Conservation (phyloP, 2,113 vertebrate species). For the Myotis davidii region DNA sequence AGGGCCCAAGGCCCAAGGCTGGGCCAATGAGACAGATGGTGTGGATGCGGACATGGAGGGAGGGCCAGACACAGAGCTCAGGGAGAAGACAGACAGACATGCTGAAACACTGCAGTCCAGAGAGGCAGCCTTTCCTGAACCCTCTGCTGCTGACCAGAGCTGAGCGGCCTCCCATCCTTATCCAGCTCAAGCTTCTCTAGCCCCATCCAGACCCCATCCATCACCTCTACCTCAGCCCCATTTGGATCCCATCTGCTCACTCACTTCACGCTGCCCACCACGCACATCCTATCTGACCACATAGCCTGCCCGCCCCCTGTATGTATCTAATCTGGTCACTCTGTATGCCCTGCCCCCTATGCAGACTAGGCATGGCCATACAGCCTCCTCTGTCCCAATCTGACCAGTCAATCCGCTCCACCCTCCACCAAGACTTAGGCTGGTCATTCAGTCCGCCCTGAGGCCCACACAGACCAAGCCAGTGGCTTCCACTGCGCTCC, state of each 20-base stretch:
- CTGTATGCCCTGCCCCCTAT: not conserved
- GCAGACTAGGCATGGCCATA: not conserved
- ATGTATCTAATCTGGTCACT: too few relatives aligned
- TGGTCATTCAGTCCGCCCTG: not conserved
- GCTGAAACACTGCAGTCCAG: conserved; percentile 17
- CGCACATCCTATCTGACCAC: not conserved
- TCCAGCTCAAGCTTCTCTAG: not conserved
- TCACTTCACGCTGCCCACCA: too few relatives aligned
- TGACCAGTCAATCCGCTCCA: not conserved
- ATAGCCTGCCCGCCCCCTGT: not conserved
- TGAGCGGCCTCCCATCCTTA: not conserved
- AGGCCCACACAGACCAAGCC: not conserved
- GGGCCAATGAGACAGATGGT: conserved; percentile 74
- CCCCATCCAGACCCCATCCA: not conserved
- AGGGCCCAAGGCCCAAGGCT: not conserved
- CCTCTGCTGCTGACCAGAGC: conserved; percentile 32
- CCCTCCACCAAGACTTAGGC: not conserved
- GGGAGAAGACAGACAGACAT: conserved; percentile 75
- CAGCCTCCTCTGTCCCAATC: not conserved
- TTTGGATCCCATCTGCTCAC: not conserved
- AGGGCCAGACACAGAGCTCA: conserved; percentile 71
- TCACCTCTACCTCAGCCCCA: not conserved
- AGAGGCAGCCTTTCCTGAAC: not conserved
- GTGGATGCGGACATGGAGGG: conserved; percentile 58
- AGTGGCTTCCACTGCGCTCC: accelerated